These are phyloP conservation scores for Araneus ventricosus DNA, from an alignment of 1,140 invertebrate species.

Conservation along the genomic window DNA sequence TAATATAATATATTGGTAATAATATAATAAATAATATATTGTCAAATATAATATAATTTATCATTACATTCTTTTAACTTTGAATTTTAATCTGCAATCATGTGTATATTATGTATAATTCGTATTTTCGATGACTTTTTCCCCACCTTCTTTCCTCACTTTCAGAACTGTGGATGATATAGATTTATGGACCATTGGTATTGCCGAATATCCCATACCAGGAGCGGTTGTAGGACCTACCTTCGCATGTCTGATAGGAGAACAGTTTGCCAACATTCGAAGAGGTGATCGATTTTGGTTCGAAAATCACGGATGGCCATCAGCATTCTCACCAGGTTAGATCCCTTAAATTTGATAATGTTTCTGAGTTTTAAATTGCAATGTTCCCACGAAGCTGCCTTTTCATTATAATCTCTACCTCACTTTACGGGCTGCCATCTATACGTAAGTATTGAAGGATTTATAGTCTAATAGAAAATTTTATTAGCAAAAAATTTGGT, in stretches of 20 bases:
- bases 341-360: not conserved
- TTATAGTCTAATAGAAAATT: too few relatives aligned
- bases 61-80: not conserved
- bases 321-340: conserved; percentile 84
- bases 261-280: conserved; percentile 95
- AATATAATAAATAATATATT: too few relatives aligned
- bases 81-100: not conserved
- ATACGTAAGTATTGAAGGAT: too few relatives aligned
- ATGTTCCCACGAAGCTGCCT: too few relatives aligned
- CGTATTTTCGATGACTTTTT: not conserved
- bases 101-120: not conserved
- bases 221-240: conserved; percentile 77
- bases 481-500: too few relatives aligned
- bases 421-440: too few relatives aligned
- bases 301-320: conserved; percentile 85
- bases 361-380: too few relatives aligned
- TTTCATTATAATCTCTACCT: too few relatives aligned
- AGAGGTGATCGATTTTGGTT: conserved; percentile 98
- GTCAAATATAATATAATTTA: too few relatives aligned
- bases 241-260: conserved; percentile 97
- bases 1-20: too few relatives aligned
- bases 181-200: conserved; percentile 79
- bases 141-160: not conserved
- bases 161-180: conserved; percentile 77
- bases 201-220: conserved; percentile 77